Evolutionary conservation across 2,888 invertebrate species (phyloP), one percentile per base, ranked within the genome.

Genomic region (Entomobrya multifasciata): DNA sequence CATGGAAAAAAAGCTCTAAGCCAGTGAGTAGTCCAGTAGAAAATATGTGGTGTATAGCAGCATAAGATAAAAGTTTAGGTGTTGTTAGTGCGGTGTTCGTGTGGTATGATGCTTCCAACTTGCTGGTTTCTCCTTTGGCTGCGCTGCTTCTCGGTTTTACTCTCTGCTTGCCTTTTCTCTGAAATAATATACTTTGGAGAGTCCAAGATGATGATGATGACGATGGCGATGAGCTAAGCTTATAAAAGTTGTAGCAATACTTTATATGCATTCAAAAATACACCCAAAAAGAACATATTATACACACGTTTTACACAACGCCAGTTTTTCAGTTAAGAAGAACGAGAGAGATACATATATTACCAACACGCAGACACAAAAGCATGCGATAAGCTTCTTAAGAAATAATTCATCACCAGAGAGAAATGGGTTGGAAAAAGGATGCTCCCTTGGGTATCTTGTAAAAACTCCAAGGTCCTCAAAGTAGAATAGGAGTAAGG

Each of bases 401-500:
- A 84, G 84, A 84, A 84, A 84, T 84, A 84, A 84, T 84, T 84
- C 84, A 84, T 84, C 84, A 84, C 84, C 84, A 70, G 65, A 84
- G 84, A 84, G 84, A 84, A 84, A 84, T 84, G 84, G 84, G 84
- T 78, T 84, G 84, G 84, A 84, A 84, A 83, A 77, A 84, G 84
- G 84, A 84, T 84, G 84, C 84, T 84, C 84, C 84, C 84, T 84
- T 78, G 84, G 84, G 84, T 84, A 84, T 84, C 84, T 84, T 84
- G 84, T 78, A 84, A 62, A 84, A 84, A 84, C 78, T 78, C 78
- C 70, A 78, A 84, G 84, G 84, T 84, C 84, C 84, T 84, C 84
- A 76, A 74, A 65, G 41, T 83, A 49, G 49, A 76, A 74, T 70
- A 36, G 47, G 49, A 76, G 67, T 74, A 57, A 82, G n/a, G 41